Conservation (phyloP, 1,140 invertebrate species). For the Wiebesia pumilae region DNA sequence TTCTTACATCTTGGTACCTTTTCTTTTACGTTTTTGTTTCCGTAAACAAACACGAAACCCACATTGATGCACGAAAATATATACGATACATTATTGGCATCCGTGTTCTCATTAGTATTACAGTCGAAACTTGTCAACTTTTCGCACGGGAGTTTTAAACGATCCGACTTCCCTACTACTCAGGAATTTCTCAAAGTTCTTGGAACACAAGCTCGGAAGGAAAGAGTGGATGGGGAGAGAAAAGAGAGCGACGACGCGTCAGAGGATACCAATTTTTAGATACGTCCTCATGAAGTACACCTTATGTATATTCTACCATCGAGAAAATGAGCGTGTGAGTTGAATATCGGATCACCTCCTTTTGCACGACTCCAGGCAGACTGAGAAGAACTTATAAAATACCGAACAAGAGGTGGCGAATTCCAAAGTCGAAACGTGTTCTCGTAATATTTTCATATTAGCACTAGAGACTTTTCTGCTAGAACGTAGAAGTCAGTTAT, state of each 20-base stretch:
- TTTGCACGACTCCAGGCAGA: neutral
- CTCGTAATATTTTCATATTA: conserved; percentile 50
- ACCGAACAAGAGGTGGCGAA: neutral
- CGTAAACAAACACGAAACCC: conserved; percentile 45
- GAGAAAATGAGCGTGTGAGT: conserved; percentile 50
- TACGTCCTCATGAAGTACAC: conserved; percentile 34
- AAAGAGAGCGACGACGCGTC: conserved; percentile 12
- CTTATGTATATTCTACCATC: conserved; percentile 37
- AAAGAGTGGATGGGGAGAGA: neutral
- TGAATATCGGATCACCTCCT: conserved; percentile 42
- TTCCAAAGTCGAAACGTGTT: conserved; percentile 46
- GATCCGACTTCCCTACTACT: neutral
- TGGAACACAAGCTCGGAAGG: neutral
- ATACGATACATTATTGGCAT: conserved; percentile 44
- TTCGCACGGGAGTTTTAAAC: conserved; percentile 41
- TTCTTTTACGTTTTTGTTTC: neutral
- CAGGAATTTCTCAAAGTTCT: conserved; percentile 32
- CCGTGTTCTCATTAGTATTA: conserved; percentile 49
- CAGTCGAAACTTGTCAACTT: conserved; percentile 43
- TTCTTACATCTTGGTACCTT: neutral
- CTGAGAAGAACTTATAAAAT: conserved; percentile 6
- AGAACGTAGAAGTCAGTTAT: neutral
- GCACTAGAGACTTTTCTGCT: conserved; percentile 17
- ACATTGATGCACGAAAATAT: conserved; percentile 36
- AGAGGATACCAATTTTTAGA: conserved; percentile 43